Evolutionary conservation across 2,888 invertebrate genomes (phyloP), one percentile per base, ranked within the genome.

Genomic region (Erynnis tages): DNA sequence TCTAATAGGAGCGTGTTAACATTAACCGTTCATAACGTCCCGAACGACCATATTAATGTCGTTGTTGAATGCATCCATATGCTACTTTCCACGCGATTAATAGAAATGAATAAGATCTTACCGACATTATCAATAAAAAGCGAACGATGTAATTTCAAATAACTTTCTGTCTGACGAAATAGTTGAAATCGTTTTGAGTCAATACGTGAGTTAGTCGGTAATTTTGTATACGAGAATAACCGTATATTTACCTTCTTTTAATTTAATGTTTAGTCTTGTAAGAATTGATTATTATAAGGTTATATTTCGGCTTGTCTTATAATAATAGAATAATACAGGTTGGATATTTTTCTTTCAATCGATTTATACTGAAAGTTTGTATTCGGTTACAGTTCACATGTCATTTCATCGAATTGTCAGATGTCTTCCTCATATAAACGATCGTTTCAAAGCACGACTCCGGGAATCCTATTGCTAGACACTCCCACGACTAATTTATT

Each of bases 401-500:
- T 82, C 82, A 21, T 49, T 34, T 82, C 82, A 76, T 72, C 78
- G 61, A 56, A 65, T 72, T 67, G 60, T 76, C 73, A 73, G 70
- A 73, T 76, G 62, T 72, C 68, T 73, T 72, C 73, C 69, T 67
- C 63, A 60, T 54, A 58, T 59, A 57, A 63, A 61, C 55, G 61
- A 59, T 50, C 55, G 58, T 71, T 65, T 78, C 71, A 77, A 79
- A 79, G 79, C 71, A 66, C 65, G 68, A 73, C 81, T 84, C 85
- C 83, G 69, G 79, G 86, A 86, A 85, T 71, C 72, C 63, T 71
- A 63, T 62, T 67, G 70, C 62, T 61, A 62, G 74, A 69, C 77
- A 75, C 79, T 78, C 78, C 78, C 77, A 76, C 73, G 68, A 66
- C 61, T 69, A 81, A 87, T 87, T 88, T 85, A 87, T 82, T 65